Base-by-base conservation (phyloP, 2,888 invertebrate species). In the Blastobasis adustella region DNA sequence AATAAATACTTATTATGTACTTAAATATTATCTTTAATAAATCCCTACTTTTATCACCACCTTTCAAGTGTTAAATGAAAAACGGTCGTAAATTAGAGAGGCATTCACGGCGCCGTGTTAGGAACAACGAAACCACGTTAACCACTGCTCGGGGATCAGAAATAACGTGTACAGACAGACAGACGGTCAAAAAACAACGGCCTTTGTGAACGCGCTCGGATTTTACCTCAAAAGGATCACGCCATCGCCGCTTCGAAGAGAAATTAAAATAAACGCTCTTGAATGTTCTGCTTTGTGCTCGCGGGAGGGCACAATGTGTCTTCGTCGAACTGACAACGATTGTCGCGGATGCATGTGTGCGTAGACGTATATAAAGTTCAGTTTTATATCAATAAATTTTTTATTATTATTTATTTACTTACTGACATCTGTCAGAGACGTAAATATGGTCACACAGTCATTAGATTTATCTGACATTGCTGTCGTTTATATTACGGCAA, bases 151-250 rank as follows among this genome's bases (percentile, higher is more conserved):
- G 56, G 58, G 63, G 62, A 65, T 69, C 73, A 72, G 65, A 78
- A 81, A 77, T 73, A 75, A 73, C 68, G 53, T 63, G 60, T 66
- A 69, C 64, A 62, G 58, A 67, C 61, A 65, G 58, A 61, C 66
- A 58, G 58, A 50, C 58, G 61, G 63, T 68, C 67, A 75, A 63
- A 77, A 72, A 71, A 66, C 74, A 75, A n/a, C 55, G 62, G 66
- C 68, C 65, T 67, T 67, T 59, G 66, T 71, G 79, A 76, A 76
- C 76, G 73, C 71, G 64, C 72, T 76, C 75, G 73, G 69, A 76
- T 73, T 71, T 69, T 63, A 60, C 71, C 71, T 67, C 73, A 71
- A 69, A 79, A 72, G 74, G 76, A 68, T 69, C 71, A 67, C 67
- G 68, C 68, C 69, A 72, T 73, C 23, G 23, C 70, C 61, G 66